phyloP scores from a whole-genome alignment of 2,888 invertebrate genomes.

The Aethes cnicana region DNA sequence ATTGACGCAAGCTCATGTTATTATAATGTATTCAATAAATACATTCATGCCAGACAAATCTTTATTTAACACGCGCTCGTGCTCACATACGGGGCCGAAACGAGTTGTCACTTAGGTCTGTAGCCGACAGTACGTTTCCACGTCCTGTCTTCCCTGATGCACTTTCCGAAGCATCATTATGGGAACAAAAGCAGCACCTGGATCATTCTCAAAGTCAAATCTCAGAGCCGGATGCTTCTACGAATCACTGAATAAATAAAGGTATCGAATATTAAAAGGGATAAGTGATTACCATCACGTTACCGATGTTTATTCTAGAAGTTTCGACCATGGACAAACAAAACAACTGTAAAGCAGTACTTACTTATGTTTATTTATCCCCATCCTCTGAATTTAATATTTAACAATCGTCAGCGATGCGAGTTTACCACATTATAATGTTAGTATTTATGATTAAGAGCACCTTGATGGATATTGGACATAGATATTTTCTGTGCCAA shows the following conservation, averaged over 20 bases:
- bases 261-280: constrained; percentile 41
- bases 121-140: not conserved
- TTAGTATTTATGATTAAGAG: no score
- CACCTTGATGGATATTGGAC: no score
- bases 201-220: constrained; percentile 68
- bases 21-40: constrained; percentile 35
- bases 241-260: constrained; percentile 54
- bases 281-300: constrained; percentile 37
- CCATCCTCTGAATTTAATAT: constrained; percentile 13
- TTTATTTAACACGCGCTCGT: constrained; percentile 31
- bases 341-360: constrained; percentile 20
- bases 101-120: constrained; percentile 18
- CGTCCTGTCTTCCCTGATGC: constrained; percentile 11
- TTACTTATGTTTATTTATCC: constrained; percentile 3
- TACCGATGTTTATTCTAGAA: constrained; percentile 38
- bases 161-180: constrained; percentile 3
- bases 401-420: no score
- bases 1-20: constrained; percentile 31
- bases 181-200: constrained; percentile 50
- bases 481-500: no score
- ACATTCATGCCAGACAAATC: constrained; percentile 32
- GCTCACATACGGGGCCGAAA: constrained; percentile 14
- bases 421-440: no score
- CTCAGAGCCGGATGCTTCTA: constrained; percentile 42
- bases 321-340: constrained; percentile 34